Evolutionary conservation across 2,888 invertebrate genomes (phyloP), one percentile per base, ranked within the genome.

Genomic region (Agonopterix subpropinquella): DNA sequence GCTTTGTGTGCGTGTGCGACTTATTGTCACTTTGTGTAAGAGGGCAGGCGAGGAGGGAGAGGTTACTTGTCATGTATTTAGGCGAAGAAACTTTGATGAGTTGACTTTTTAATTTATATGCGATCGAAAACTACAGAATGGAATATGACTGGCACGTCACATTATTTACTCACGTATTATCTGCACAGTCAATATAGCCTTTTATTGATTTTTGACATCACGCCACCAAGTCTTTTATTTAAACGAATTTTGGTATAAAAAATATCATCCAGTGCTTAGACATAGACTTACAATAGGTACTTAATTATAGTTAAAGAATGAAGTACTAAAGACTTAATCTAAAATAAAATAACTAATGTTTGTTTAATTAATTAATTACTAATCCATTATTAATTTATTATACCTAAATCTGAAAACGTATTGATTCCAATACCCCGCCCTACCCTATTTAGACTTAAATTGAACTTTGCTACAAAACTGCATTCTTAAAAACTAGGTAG

Each of bases 31-130:
- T 83, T 77, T 75, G 81, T 78, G 69, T 77, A 77, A 78, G 84
- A 76, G 84, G 82, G 83, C 83, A 79, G 73, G 72, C 70, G 73
- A 73, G 80, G 80, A 79, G 85, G 84, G 83, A 82, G 77, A 76
- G 74, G 78, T 77, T 77, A 83, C 82, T 86, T 85, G 86, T 80
- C 82, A 88, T 86, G 87, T 85, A 84, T 87, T 87, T 83, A 83
- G 87, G 85, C 81, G 76, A 86, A 83, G 71, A 76, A 77, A 80
- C 76, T 78, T 79, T 85, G 80, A 85, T 79, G 83, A 80, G 79
- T 80, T 79, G 74, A 80, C 77, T 85, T 84, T 83, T 85, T 81
- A 82, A 84, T 82, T 82, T 81, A 76, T 78, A 75, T 74, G 65
- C 61, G 39, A n/a, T 39, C 39, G 10, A 2, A n/a, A 39, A 39